Evolutionary conservation across 1,140 invertebrate species (phyloP).

Genomic region (Drosophila littoralis): DNA sequence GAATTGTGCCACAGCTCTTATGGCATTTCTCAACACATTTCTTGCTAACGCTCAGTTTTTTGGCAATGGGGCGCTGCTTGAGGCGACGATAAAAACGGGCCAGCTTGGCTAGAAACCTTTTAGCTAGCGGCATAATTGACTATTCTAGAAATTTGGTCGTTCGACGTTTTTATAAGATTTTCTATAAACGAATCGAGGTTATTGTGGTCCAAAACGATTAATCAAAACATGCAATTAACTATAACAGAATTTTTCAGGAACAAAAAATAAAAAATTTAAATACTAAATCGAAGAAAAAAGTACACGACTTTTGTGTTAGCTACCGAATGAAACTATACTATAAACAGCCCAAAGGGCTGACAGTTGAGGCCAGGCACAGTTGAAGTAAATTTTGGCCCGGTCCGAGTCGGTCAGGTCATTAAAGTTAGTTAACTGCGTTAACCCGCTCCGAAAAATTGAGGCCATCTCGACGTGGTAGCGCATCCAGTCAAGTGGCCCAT

Average conservation of each 20-base stretch:
- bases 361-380: neutral
- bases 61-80: neutral
- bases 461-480: neutral
- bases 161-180: neutral
- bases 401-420: conserved; percentile 50
- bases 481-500: conserved; percentile 17
- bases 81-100: conserved; percentile 20
- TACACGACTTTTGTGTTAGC: neutral
- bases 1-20: conserved; percentile 6
- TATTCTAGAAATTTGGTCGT: neutral
- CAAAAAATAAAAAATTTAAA: conserved; percentile 11
- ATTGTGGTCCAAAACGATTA: neutral
- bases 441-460: conserved; percentile 29
- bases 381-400: neutral
- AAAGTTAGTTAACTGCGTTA: conserved; percentile 70
- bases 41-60: neutral
- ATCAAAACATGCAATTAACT: neutral
- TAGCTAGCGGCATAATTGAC: conserved; percentile 20
- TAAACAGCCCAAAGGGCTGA: neutral
- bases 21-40: conserved; percentile 1
- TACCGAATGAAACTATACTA: conserved; percentile 5
- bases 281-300: conserved; percentile 5
- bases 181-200: neutral
- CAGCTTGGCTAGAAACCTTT: conserved; percentile 22
- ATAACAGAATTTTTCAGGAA: conserved; percentile 14